Evolutionary conservation across 2,888 invertebrate species (phyloP).

Genomic region (Beris morrisii): DNA sequence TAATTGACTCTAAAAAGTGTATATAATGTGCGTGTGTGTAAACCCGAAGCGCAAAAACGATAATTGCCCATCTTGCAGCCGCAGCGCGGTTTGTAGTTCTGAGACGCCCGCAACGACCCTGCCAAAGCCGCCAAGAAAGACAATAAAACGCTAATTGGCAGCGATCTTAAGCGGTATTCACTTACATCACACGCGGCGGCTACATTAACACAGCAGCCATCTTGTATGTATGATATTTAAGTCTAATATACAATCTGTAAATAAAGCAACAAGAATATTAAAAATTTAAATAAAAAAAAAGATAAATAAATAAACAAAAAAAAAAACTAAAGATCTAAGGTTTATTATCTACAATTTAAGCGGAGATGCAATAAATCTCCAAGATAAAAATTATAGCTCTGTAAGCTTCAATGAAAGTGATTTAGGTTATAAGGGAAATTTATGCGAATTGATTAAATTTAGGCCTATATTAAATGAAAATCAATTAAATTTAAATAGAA

Average conservation of each 20-base stretch:
- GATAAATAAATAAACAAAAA: neutral
- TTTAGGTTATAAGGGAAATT: conserved; percentile 34
- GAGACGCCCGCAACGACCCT: neutral
- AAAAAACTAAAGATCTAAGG: conserved; percentile 8
- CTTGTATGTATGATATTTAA: neutral
- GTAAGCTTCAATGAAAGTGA: conserved; percentile 39
- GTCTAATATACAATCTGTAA: no score
- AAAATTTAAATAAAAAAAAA: neutral
- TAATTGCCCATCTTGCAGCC: no score
- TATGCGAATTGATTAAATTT: conserved; percentile 39
- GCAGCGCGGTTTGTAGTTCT: neutral
- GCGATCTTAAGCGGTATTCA: no score
- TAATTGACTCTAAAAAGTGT: no score
- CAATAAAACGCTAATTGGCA: conserved; percentile 6
- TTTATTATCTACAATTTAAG: conserved; percentile 10
- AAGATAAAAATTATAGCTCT: conserved; percentile 30
- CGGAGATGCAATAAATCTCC: conserved; percentile 21
- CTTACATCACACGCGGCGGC: neutral
- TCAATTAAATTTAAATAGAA: neutral
- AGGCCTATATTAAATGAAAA: conserved; percentile 28
- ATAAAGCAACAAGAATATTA: no score
- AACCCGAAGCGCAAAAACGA: no score
- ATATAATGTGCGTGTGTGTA: no score
- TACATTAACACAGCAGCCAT: conserved; percentile 44
- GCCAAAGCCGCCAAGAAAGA: neutral